phyloP scores from a whole-genome alignment of 2,113 vertebrate genomes.

The Picathartes gymnocephalus region DNA sequence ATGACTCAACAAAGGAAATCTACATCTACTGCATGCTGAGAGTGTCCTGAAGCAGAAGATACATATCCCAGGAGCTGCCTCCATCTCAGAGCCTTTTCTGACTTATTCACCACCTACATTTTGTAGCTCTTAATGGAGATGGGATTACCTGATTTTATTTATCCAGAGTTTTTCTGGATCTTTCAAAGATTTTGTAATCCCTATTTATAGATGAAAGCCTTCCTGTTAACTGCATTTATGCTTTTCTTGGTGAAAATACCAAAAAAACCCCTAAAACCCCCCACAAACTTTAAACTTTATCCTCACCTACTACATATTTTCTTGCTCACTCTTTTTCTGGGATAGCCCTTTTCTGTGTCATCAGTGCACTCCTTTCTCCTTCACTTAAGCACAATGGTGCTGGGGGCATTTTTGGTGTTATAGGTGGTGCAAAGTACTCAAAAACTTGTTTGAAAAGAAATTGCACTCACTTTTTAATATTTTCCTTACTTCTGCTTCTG shows the following conservation, averaged over 20 bases:
- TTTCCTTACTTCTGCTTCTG: background rate
- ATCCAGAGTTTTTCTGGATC: background rate
- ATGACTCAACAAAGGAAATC: background rate
- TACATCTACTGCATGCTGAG: background rate
- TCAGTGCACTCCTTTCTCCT: background rate
- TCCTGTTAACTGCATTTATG: background rate
- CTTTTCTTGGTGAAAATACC: background rate
- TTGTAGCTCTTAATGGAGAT: background rate
- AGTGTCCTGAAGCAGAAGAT: background rate
- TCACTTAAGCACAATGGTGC: background rate
- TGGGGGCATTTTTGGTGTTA: background rate
- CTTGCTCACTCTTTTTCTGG: background rate
- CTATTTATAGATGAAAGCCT: background rate
- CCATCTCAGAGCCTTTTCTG: background rate
- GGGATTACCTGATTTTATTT: background rate
- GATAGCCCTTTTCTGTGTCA: background rate
- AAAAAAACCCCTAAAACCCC: too few species aligned
- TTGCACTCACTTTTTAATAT: background rate
- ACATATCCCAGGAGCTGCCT: background rate
- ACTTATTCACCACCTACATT: background rate
- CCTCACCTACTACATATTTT: background rate
- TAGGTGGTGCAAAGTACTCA: background rate
- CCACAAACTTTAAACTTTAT: too few species aligned
- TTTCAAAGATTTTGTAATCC: background rate
- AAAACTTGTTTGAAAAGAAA: background rate